These are phyloP conservation scores for Drosophila truncata DNA, from an alignment of 1,140 invertebrate genomes.

Conservation along the genomic window DNA sequence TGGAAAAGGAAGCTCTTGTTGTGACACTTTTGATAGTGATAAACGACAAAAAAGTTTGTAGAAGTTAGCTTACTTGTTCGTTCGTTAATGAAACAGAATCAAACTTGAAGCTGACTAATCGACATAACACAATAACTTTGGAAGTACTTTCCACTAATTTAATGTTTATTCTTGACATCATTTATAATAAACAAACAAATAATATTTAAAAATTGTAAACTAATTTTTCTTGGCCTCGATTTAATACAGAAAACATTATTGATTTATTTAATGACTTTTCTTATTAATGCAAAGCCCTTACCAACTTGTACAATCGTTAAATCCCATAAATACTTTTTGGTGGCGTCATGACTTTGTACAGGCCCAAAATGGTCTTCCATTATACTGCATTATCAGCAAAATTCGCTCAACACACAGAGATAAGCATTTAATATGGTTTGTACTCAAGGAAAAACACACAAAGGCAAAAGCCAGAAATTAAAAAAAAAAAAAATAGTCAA, in stretches of 20 bases:
- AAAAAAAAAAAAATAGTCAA: slow-evolving; percentile 15
- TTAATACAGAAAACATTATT: neutral
- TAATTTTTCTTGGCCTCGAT: neutral
- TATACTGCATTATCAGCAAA: slow-evolving; percentile 47
- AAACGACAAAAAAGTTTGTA: neutral
- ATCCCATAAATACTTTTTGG: slow-evolving; percentile 8
- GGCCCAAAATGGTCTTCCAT: slow-evolving; percentile 4
- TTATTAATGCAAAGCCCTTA: neutral
- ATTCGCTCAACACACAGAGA: slow-evolving; percentile 3
- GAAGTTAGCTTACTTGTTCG: neutral
- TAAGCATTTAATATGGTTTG: slow-evolving; percentile 27
- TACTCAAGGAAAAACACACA: slow-evolving; percentile 4
- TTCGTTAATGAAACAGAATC: neutral
- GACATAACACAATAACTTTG: neutral
- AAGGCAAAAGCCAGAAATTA: neutral
- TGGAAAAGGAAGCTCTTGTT: neutral
- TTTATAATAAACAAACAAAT: neutral
- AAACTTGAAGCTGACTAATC: neutral
- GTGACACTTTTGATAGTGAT: neutral
- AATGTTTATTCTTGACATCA: neutral
- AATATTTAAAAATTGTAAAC: neutral
- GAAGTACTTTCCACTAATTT: neutral
- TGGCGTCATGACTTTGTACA: slow-evolving; percentile 31
- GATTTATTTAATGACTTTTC: neutral
- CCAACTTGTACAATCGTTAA: neutral